Evolutionary conservation across 2,888 invertebrate species (phyloP).

Genomic region (Atethmia centrago): DNA sequence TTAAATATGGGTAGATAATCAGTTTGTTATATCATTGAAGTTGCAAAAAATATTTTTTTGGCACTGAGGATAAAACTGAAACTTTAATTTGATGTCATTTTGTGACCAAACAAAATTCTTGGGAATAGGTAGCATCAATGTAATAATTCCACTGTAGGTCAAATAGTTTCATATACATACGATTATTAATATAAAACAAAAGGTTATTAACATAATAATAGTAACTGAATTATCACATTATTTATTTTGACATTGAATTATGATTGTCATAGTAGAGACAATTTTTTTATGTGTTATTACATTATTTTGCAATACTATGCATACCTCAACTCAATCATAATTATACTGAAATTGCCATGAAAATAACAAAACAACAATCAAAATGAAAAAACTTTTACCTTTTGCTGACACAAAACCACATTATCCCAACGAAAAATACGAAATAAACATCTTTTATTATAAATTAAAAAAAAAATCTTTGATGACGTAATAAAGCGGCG

Average conservation of each 20-base stretch:
- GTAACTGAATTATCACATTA: slow-evolving; percentile 29
- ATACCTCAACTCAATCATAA: background rate
- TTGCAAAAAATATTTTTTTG: too few relatives aligned
- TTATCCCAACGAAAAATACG: background rate
- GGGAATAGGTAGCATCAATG: background rate
- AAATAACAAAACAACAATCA: background rate
- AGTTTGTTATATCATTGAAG: too few relatives aligned
- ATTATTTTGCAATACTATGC: background rate
- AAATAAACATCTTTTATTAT: background rate
- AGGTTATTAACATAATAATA: slow-evolving; percentile 24
- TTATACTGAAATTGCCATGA: background rate
- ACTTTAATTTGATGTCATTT: too few relatives aligned
- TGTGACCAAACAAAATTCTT: background rate
- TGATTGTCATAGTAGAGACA: slow-evolving; percentile 2
- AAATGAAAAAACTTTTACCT: background rate
- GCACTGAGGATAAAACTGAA: background rate
- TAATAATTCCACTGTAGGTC: slow-evolving; percentile 21
- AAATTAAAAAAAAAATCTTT: slow-evolving; percentile 29
- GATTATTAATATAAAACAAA: slow-evolving; percentile 42
- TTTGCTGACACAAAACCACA: background rate
- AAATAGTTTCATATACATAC: background rate
- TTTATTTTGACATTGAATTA: slow-evolving; percentile 23
- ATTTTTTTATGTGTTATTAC: background rate
- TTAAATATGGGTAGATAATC: too few relatives aligned
- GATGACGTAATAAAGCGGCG: background rate